Conservation (phyloP, 2,113 vertebrate species). For the Alectura lathami region DNA sequence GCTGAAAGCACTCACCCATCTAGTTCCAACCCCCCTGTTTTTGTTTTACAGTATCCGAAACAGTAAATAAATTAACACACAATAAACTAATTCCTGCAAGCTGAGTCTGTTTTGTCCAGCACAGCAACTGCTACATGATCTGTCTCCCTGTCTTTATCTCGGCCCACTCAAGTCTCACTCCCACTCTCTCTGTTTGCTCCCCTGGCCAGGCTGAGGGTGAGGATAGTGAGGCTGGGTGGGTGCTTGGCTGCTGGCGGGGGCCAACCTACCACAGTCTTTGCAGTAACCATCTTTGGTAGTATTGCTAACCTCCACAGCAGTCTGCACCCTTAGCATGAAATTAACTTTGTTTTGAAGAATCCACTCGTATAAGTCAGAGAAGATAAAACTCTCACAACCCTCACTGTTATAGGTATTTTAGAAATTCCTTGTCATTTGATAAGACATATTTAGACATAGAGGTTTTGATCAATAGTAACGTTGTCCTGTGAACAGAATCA, state of each 20-base stretch:
- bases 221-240: neutral
- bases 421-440: neutral
- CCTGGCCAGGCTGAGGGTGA: neutral
- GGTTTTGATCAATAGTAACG: neutral
- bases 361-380: neutral
- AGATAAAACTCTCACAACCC: neutral
- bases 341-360: neutral
- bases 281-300: neutral
- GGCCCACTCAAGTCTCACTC: fast-evolving
- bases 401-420: neutral
- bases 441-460: neutral
- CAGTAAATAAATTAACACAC: neutral
- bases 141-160: neutral
- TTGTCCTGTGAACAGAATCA: neutral
- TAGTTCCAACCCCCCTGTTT: too few relatives aligned
- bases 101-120: neutral
- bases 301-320: neutral
- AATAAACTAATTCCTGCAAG: neutral
- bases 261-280: neutral
- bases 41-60: neutral
- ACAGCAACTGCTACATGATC: neutral
- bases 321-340: neutral
- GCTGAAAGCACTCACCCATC: neutral
- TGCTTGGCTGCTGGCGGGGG: neutral
- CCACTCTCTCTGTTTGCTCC: neutral